A percentile compares a stretch with the other conserved stretches of the same genome.
Conservation (phyloP, 2,113 vertebrate genomes). For the Irena cyanogastra region DNA sequence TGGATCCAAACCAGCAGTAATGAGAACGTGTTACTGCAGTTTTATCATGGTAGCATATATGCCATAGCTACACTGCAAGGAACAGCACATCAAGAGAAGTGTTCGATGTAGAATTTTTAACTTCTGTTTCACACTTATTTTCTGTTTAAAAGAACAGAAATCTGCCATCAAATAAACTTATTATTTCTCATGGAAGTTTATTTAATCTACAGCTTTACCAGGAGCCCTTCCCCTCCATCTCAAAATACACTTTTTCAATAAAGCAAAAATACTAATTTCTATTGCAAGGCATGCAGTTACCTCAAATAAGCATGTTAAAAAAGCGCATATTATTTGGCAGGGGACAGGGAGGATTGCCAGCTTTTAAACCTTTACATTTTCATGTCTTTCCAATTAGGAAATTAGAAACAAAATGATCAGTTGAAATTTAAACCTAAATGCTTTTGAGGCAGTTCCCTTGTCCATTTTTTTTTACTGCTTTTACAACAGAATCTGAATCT, state of each 20-base stretch:
- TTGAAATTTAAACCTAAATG: background rate
- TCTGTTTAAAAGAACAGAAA: background rate
- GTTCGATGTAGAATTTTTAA: background rate
- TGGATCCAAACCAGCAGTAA: background rate
- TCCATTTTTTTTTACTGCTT: background rate
- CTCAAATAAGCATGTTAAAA: background rate
- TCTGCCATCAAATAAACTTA: background rate
- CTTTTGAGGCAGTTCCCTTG: background rate
- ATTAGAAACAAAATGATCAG: background rate
- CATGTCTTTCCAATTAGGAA: background rate
- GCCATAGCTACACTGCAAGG: background rate
- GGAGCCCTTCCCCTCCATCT: background rate
- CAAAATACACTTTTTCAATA: background rate
- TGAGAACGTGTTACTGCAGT: background rate
- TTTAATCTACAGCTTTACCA: background rate
- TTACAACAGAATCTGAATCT: conserved; percentile 53
- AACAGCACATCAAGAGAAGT: background rate
- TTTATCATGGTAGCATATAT: background rate
- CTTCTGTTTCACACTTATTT: background rate
- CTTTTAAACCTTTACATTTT: conserved; percentile 2
- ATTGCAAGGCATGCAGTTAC: background rate
- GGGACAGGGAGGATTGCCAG: background rate
- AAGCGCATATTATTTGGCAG: background rate
- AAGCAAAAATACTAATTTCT: background rate
- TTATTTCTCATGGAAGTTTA: background rate